Evolutionary conservation across 2,797 vertebrate genomes (phyloP).

Genomic region (Lepus townsendii): DNA sequence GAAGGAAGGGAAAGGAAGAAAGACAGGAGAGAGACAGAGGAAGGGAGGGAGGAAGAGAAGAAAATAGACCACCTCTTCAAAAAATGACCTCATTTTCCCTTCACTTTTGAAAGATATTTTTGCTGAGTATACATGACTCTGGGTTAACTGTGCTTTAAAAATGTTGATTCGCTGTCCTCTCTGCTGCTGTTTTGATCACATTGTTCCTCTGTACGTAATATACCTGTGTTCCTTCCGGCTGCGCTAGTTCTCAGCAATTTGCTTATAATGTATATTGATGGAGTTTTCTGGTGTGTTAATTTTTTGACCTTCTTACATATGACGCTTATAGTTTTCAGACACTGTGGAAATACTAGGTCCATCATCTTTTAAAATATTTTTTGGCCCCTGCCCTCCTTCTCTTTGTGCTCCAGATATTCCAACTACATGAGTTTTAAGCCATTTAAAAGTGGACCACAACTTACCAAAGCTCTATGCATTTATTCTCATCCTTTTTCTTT

Average conservation of each 20-base stretch:
- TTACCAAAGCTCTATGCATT: background rate
- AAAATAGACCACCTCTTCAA: too few relatives aligned
- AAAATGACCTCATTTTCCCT: background rate
- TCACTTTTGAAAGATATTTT: constrained; percentile 38
- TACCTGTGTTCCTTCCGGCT: too few relatives aligned
- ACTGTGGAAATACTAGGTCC: background rate
- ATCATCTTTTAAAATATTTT: constrained; percentile 49
- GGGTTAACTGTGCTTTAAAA: background rate
- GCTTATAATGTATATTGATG: background rate
- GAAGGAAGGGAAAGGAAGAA: too few relatives aligned
- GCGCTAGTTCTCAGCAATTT: background rate
- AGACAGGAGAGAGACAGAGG: too few relatives aligned
- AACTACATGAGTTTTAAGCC: background rate
- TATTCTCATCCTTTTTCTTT: background rate
- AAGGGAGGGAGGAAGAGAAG: too few relatives aligned
- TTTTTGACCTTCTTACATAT: background rate
- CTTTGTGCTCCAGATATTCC: background rate
- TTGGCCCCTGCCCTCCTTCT: background rate
- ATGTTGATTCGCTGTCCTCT: background rate
- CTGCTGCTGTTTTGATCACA: background rate
- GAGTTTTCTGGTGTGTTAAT: background rate
- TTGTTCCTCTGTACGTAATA: background rate
- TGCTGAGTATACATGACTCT: constrained; percentile 35
- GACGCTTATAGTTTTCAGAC: constrained; percentile 13
- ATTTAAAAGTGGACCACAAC: background rate